Percentiles rank a stretch among this genome's conserved stretches.
These are phyloP conservation scores for Petrophora chlorosata DNA, from an alignment of 2,888 invertebrate genomes.

Conservation along the genomic window DNA sequence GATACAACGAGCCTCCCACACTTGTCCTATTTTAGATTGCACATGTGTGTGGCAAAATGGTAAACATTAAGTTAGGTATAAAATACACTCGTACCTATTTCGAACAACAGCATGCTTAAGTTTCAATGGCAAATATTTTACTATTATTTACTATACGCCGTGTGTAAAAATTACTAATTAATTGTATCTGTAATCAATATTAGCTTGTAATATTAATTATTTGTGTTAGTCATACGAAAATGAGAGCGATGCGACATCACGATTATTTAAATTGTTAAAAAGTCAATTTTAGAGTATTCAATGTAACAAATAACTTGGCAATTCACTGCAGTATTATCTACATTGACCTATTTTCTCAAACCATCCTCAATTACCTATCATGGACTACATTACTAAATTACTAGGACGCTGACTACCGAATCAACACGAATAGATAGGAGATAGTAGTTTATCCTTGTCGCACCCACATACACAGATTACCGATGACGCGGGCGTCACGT, in stretches of 20 bases:
- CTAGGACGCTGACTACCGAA: slow-evolving; percentile 13
- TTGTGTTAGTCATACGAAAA: too few species aligned
- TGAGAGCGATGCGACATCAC: too few species aligned
- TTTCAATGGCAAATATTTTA: slow-evolving; percentile 25
- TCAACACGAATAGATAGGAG: slow-evolving; percentile 8
- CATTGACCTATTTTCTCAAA: slow-evolving; percentile 13
- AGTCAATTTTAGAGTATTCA: too few species aligned
- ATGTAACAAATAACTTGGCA: too few species aligned
- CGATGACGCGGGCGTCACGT: slow-evolving; percentile 44
- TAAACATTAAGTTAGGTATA: slow-evolving; percentile 47
- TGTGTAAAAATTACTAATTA: too few species aligned
- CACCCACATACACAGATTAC: slow-evolving; percentile 26
- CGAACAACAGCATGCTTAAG: slow-evolving; percentile 23
- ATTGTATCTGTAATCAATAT: too few species aligned
- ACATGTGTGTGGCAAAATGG: slow-evolving; percentile 63
- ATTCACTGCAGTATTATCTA: too few species aligned
- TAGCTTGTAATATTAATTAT: too few species aligned
- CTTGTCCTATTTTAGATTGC: slow-evolving; percentile 70
- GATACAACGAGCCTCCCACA: slow-evolving; percentile 68
- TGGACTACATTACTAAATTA: slow-evolving; percentile 15
- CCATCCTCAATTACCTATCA: slow-evolving; percentile 16
- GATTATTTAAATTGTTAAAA: too few species aligned
- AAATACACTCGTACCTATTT: slow-evolving; percentile 7
- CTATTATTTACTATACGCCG: slow-evolving; percentile 22
- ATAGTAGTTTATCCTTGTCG: slow-evolving; percentile 19